Base-by-base conservation (phyloP, 2,797 vertebrate genomes). In the Dromococcyx pavoninus region DNA sequence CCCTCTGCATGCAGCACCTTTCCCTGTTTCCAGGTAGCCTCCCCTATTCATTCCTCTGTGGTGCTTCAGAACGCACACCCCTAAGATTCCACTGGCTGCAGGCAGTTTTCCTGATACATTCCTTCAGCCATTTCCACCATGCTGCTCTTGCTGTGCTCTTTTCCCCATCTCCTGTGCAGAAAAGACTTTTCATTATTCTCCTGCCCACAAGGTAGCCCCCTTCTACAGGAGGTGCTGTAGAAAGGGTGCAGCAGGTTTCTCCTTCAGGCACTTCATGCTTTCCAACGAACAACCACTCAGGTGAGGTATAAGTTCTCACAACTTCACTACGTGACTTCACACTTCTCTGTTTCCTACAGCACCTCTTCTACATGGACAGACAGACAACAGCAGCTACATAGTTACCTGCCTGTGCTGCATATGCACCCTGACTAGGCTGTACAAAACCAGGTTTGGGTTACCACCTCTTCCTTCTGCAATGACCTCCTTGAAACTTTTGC, bases 181-280 rank as follows among this genome's bases (percentile, higher is more conserved):
- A 56, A 44, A 3, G 5, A 37, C 54, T 30, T 43, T 30, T 61
- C 0, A 0, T 56, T 65, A 58, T 22, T 61, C 18, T 19, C 57
- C 25, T n/a, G 24, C 18, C 30, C 41, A 22, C 0, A 0, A 61
- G 39, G 46, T 4, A 71, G 23, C 6, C 7, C 10, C 33, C 16
- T 85, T 54, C 54, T 5, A 17, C 10, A 28, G 46, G 48, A 87
- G 66, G 17, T 41, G 53, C 54, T 61, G 30, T 24, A 73, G 58
- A 44, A 89, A 86, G 23, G 30, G 13, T 48, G 46, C 56, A 53
- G 57, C 76, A 28, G 65, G 3, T 43, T 74, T 88, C 41, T 61
- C 44, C 69, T 83, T 46, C 32, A 33, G 37, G 65, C 16, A 87
- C 8, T 64, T 70, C 56, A 11, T 8, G 9, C 35, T 51, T 53